Percentiles rank a stretch among this genome's conserved stretches.
Evolutionary conservation across 2,113 vertebrate species (phyloP).

Genomic region (Gobius niger): DNA sequence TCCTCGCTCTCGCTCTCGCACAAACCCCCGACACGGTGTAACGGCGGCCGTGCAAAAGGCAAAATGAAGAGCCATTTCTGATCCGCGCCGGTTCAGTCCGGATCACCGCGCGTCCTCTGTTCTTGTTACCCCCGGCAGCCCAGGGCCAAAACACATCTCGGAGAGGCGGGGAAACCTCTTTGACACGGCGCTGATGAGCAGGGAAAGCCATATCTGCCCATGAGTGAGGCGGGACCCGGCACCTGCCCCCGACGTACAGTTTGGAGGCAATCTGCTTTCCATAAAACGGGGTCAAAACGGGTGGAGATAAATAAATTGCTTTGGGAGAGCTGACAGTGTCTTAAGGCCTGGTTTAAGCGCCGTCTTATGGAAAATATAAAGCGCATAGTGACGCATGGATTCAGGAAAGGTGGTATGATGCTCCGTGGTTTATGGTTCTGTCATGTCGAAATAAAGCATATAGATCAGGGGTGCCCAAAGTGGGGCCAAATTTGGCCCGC

Average conservation of each 20-base stretch:
- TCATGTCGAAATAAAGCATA: too few relatives aligned
- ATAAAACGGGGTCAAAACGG: conserved; percentile 59
- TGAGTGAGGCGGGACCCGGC: conserved; percentile 35
- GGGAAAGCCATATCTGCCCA: conserved; percentile 45
- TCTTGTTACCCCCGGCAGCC: conserved; percentile 30
- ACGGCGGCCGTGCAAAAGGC: conserved; percentile 13
- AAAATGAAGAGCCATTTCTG: conserved; percentile 29
- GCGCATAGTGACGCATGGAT: neutral
- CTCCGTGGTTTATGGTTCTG: too few relatives aligned
- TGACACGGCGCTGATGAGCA: conserved; percentile 39
- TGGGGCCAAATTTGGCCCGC: too few relatives aligned
- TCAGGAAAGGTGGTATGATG: neutral
- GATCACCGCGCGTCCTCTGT: conserved; percentile 18
- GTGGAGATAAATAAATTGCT: conserved; percentile 69
- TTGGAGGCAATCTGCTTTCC: conserved; percentile 64
- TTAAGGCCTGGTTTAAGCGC: neutral
- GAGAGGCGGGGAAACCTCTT: conserved; percentile 28
- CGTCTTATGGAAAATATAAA: neutral
- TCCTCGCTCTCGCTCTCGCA: neutral
- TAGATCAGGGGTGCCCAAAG: too few relatives aligned
- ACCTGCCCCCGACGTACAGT: conserved; percentile 56
- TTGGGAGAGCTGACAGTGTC: conserved; percentile 43
- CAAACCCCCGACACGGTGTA: conserved; percentile 27
- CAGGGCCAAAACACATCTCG: conserved; percentile 30
- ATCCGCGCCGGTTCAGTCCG: conserved; percentile 26